phyloP scores from a whole-genome alignment of 2,113 vertebrate species.

The Sinocyclocheilus anophthalmus region DNA sequence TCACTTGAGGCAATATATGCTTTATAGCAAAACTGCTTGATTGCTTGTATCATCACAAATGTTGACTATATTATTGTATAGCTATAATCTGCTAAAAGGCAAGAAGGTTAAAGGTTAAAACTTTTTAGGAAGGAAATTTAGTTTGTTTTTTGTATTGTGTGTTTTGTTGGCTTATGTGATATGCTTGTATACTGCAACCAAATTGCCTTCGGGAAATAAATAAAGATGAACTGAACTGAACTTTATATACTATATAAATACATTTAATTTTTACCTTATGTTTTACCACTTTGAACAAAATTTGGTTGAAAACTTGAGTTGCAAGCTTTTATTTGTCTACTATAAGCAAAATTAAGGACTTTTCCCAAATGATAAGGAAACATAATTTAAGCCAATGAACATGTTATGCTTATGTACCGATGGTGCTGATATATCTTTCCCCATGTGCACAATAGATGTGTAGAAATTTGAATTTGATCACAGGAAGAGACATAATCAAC shows the following conservation, averaged over 20 bases:
- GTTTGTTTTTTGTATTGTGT: no score
- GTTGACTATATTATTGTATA: background rate
- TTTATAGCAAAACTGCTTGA: background rate
- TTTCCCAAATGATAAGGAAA: background rate
- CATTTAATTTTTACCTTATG: background rate
- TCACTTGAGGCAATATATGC: background rate
- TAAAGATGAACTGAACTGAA: no score
- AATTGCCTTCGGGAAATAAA: no score
- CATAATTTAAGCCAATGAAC: background rate
- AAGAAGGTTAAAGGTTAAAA: no score
- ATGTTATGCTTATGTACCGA: background rate
- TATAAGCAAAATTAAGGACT: background rate
- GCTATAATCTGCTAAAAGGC: background rate
- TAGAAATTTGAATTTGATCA: slow-evolving; percentile 30
- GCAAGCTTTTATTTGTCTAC: background rate
- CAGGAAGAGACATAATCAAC: slow-evolving; percentile 14
- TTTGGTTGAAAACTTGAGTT: background rate
- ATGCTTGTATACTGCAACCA: no score
- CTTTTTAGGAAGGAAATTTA: no score
- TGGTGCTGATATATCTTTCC: background rate
- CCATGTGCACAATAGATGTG: background rate
- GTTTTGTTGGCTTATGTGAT: no score
- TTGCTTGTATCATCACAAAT: background rate
- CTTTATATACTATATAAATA: background rate
- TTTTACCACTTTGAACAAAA: background rate